These are phyloP conservation scores for Chrysochloris asiatica DNA, from an alignment of 2,113 vertebrate genomes.

Conservation along the genomic window DNA sequence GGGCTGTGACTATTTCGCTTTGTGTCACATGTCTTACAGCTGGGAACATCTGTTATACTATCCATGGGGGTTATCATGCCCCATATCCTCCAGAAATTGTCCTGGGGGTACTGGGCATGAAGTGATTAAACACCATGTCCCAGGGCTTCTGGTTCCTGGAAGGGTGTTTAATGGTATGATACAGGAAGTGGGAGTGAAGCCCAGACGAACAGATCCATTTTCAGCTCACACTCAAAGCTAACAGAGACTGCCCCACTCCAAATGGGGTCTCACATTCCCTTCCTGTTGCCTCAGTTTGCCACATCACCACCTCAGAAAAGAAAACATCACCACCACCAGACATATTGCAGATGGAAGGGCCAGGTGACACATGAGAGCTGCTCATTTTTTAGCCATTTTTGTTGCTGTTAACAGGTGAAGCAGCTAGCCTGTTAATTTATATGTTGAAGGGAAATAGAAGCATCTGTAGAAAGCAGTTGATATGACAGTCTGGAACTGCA, in stretches of 20 bases:
- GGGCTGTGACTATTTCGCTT: constrained; percentile 34
- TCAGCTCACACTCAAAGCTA: background rate
- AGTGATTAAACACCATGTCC: constrained; percentile 51
- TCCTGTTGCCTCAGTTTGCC: background rate
- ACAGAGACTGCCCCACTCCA: constrained; percentile 15
- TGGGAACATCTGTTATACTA: constrained; percentile 51
- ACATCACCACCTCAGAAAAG: background rate
- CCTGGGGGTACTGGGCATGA: background rate
- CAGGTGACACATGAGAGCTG: background rate
- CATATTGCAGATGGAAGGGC: background rate
- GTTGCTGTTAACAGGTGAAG: background rate
- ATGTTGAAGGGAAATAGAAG: background rate
- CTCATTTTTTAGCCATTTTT: background rate
- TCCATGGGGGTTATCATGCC: constrained; percentile 33
- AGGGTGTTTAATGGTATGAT: constrained; percentile 48
- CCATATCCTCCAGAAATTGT: constrained; percentile 46
- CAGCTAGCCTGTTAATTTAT: background rate
- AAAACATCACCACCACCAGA: background rate
- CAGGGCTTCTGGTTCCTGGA: constrained; percentile 28
- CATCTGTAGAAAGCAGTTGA: background rate
- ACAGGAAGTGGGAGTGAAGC: constrained; percentile 32
- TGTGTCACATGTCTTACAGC: constrained; percentile 17
- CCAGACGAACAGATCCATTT: background rate
- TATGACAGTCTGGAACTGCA: background rate
- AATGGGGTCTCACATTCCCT: constrained; percentile 14